Evolutionary conservation across 53 echinoderm and acorn worm genomes (phyloP).

Genomic region (Actinopyga echinites): DNA sequence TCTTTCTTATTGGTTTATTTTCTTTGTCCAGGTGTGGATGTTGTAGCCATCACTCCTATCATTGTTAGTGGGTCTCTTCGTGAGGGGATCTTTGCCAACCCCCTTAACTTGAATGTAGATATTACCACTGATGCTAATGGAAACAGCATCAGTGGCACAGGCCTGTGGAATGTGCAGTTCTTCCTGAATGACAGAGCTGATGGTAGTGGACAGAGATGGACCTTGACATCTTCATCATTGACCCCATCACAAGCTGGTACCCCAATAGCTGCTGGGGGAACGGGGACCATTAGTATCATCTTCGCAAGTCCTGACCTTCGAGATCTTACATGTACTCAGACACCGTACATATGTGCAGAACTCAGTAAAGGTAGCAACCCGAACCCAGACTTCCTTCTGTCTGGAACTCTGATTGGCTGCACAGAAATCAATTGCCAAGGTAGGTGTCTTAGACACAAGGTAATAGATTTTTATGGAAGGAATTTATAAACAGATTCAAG

Average conservation of each 20-base stretch:
- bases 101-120: conserved; percentile 52
- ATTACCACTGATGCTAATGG: conserved; percentile 47
- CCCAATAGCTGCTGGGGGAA: conserved; percentile 49
- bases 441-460: conserved; percentile 1
- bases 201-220: conserved; percentile 28
- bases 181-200: conserved; percentile 41
- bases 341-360: conserved; percentile 66
- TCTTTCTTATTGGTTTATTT: not conserved
- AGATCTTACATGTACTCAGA: conserved; percentile 57
- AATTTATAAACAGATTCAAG: no score
- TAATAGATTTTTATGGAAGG: no score
- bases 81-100: conserved; percentile 54
- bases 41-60: not conserved
- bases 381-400: conserved; percentile 58
- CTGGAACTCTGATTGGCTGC: conserved; percentile 49
- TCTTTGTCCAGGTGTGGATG: conserved; percentile 46
- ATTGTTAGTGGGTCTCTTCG: conserved; percentile 44
- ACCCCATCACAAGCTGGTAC: conserved; percentile 43
- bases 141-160: conserved; percentile 51
- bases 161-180: conserved; percentile 61
- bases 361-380: conserved; percentile 62
- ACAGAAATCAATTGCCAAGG: conserved; percentile 62
- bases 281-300: conserved; percentile 40
- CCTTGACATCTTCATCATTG: conserved; percentile 26
- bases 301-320: conserved; percentile 50